phyloP scores from a whole-genome alignment of 2,888 invertebrate genomes.

The Oligia fasciuncula region DNA sequence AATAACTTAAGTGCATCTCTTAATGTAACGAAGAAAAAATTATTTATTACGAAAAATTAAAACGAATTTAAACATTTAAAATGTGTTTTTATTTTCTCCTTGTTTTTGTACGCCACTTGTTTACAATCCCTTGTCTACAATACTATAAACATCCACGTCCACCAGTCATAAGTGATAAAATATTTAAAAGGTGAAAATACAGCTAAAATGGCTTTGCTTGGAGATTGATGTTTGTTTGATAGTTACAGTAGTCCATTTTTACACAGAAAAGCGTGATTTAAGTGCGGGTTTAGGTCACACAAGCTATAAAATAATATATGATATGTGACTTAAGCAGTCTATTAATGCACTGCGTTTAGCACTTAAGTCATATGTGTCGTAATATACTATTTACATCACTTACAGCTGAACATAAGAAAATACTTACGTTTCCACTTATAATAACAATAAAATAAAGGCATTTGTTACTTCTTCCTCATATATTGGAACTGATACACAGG shows the following conservation, averaged over 20 bases:
- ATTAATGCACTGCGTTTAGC: too few species aligned
- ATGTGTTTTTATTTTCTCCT: not conserved
- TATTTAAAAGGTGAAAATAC: not conserved
- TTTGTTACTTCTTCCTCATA: conserved; percentile 93
- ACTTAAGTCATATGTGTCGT: not conserved
- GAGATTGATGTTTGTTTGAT: too few species aligned
- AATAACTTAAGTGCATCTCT: conserved; percentile 61
- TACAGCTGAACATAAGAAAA: not conserved
- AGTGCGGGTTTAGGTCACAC: not conserved
- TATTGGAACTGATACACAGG: conserved; percentile 95
- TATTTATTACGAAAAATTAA: conserved; percentile 63
- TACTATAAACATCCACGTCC: not conserved
- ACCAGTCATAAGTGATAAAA: too few species aligned
- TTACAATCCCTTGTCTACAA: not conserved
- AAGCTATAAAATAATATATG: not conserved
- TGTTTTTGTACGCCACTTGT: not conserved
- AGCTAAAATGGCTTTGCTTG: not conserved
- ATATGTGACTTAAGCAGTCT: too few species aligned
- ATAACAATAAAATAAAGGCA: not conserved
- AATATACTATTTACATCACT: not conserved
- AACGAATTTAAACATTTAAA: conserved; percentile 40
- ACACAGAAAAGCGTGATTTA: not conserved
- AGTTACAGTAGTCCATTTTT: not conserved
- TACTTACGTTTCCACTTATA: not conserved
- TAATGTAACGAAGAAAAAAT: conserved; percentile 55